Conservation (phyloP, 2,797 vertebrate species). For the Darevskia nairensis region DNA sequence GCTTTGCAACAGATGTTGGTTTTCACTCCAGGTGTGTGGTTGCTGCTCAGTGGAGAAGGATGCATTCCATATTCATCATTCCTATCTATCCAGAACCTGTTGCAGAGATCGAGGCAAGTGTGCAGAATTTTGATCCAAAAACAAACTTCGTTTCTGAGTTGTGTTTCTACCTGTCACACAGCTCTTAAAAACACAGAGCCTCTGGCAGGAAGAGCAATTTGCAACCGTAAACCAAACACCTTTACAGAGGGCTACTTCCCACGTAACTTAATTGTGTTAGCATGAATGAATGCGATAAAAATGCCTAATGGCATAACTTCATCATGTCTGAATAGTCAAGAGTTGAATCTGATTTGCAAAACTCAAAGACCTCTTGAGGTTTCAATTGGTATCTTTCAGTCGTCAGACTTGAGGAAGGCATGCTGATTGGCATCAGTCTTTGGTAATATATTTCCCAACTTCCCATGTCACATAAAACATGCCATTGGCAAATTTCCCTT, state of each 20-base stretch:
- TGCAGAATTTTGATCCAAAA: background rate
- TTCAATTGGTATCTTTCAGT: background rate
- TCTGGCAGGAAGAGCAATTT: background rate
- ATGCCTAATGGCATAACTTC: background rate
- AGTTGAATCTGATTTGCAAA: background rate
- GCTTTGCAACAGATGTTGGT: constrained; percentile 11
- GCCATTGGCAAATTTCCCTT: background rate
- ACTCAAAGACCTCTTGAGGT: no score
- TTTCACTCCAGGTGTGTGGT: constrained; percentile 18
- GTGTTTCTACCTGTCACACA: background rate
- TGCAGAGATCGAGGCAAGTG: background rate
- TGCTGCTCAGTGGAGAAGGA: background rate
- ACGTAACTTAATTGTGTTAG: background rate
- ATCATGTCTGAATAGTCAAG: background rate
- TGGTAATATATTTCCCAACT: background rate
- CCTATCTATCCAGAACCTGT: background rate
- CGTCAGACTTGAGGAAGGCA: background rate
- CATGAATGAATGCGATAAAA: background rate
- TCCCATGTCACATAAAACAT: background rate
- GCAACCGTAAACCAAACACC: background rate
- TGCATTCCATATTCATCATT: constrained; percentile 16
- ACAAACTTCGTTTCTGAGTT: constrained; percentile 5
- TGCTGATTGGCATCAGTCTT: background rate
- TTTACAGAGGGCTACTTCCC: background rate
- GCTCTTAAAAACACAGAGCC: background rate